Evolutionary conservation across 2,113 vertebrate species (phyloP).

Genomic region (Melanotaenia duboulayi): DNA sequence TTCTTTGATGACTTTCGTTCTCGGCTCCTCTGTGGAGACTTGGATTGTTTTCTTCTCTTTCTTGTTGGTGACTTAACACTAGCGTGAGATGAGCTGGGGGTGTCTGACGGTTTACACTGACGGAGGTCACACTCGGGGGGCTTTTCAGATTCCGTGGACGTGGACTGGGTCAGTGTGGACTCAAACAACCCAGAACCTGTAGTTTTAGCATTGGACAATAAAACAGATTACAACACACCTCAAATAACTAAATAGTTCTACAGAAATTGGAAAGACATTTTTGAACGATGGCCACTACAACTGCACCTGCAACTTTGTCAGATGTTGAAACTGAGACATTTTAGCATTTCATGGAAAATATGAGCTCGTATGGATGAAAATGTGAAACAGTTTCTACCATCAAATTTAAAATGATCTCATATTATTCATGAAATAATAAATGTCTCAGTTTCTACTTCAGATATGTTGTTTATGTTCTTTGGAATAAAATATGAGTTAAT

Average conservation of each 20-base stretch:
- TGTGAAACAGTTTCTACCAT: too few relatives aligned
- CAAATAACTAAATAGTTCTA: neutral
- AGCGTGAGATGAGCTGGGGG: neutral
- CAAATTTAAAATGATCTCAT: too few relatives aligned
- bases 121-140: constrained; percentile 4
- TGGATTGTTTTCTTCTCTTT: constrained; percentile 62
- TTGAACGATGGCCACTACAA: neutral
- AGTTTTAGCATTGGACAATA: neutral
- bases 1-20: constrained; percentile 63
- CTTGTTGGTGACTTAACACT: constrained; percentile 54
- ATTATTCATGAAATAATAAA: too few relatives aligned
- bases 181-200: constrained; percentile 16
- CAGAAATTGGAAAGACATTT: neutral
- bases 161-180: neutral
- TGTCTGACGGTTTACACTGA: constrained; percentile 9
- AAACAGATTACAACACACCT: neutral
- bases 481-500: too few relatives aligned
- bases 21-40: constrained; percentile 61
- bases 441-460: too few relatives aligned
- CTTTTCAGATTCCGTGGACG: neutral
- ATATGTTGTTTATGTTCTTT: too few relatives aligned
- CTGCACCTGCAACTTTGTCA: too few relatives aligned
- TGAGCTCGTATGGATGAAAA: too few relatives aligned
- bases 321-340: too few relatives aligned
- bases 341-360: too few relatives aligned